phyloP scores from a whole-genome alignment of 2,797 vertebrate species.

The Platalea minor region DNA sequence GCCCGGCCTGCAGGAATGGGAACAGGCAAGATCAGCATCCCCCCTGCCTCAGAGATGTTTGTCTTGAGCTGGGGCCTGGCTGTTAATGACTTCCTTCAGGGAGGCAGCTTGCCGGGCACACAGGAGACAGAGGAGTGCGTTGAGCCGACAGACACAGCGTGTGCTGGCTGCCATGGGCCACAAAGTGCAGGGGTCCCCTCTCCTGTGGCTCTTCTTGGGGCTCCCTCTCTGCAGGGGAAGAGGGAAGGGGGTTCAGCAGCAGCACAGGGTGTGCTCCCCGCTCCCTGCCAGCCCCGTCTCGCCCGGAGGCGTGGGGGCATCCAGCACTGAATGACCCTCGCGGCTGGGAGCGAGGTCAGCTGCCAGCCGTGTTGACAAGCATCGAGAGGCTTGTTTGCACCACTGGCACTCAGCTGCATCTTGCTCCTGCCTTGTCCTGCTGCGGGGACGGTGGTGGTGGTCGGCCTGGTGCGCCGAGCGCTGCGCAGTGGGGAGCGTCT shows the following conservation, averaged over 20 bases:
- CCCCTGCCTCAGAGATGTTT: not conserved
- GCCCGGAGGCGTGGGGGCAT: not conserved
- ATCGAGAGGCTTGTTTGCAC: rapidly evolving
- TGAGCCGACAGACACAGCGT: rapidly evolving
- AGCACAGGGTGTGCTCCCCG: rapidly evolving
- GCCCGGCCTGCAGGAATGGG: not conserved
- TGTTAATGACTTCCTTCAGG: not conserved
- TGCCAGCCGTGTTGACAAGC: rapidly evolving
- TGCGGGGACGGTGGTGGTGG: rapidly evolving
- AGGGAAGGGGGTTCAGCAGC: not conserved
- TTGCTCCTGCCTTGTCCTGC: not conserved
- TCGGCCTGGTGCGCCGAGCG: rapidly evolving
- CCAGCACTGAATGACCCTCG: rapidly evolving
- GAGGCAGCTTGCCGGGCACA: not conserved
- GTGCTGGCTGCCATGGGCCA: not conserved
- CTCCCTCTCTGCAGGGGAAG: not conserved
- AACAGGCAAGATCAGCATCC: not conserved
- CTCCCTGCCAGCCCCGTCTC: not conserved
- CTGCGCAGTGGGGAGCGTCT: rapidly evolving
- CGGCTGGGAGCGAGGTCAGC: rapidly evolving
- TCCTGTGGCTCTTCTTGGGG: not conserved
- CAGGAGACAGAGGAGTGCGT: rapidly evolving
- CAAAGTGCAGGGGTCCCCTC: not conserved
- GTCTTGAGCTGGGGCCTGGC: constrained; percentile 29
- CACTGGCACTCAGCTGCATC: rapidly evolving